A percentile compares a stretch with the other conserved stretches of the same genome.
Evolutionary conservation across 2,797 vertebrate species (phyloP).

Genomic region (Margarornis squamiger): DNA sequence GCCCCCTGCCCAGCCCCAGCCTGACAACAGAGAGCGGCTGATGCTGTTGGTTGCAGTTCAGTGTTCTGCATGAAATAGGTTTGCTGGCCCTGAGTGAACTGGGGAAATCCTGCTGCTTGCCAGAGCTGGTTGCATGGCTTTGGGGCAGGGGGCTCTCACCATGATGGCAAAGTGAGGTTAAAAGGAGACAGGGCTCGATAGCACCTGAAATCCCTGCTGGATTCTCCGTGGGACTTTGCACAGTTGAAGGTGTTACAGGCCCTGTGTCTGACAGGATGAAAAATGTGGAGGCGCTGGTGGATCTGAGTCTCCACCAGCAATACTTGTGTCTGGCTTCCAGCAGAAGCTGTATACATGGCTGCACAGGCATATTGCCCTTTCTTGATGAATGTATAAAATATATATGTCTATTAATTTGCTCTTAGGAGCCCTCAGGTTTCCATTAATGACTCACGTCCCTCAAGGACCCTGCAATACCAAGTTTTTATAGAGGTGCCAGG

Average conservation of each 20-base stretch:
- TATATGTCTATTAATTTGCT: slow-evolving; percentile 23
- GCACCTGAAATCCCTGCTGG: slow-evolving; percentile 7
- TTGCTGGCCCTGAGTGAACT: not conserved
- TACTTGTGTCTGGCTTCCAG: not conserved
- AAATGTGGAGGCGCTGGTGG: not conserved
- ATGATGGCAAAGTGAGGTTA: not conserved
- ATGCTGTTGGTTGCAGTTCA: not conserved
- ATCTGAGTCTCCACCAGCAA: not conserved
- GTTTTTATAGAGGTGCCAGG: not conserved
- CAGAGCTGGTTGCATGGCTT: not conserved
- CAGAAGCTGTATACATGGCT: not conserved
- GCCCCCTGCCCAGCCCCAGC: not conserved
- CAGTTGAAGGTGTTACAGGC: not conserved
- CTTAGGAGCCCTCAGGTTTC: slow-evolving; percentile 26
- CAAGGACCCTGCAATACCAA: not conserved
- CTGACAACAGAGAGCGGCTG: not conserved
- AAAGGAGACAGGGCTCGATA: slow-evolving; percentile 17
- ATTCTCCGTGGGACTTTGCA: slow-evolving; percentile 3
- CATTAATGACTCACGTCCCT: slow-evolving; percentile 11
- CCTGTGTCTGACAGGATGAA: not conserved
- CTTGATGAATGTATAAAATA: slow-evolving; percentile 25
- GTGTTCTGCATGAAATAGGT: not conserved
- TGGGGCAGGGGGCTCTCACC: not conserved
- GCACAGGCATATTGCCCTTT: not conserved
- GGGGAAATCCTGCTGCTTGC: not conserved